Conservation (phyloP, 2,888 invertebrate species). For the Thereva nobilitata region DNA sequence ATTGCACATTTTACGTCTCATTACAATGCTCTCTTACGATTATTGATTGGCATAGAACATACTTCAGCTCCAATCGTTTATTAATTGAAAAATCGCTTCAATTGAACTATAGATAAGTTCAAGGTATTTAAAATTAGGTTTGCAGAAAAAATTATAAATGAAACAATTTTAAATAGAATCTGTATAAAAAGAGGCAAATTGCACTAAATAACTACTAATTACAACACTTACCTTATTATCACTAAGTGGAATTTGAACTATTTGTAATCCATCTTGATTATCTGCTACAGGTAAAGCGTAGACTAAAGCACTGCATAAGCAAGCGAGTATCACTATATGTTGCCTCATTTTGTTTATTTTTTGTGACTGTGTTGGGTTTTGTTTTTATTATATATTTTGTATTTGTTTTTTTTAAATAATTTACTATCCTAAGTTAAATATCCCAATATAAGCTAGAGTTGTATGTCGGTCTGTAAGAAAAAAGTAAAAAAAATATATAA, state of each 20-base stretch:
- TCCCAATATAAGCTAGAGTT: neutral
- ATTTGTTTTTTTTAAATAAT: constrained; percentile 10
- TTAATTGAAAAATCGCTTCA: neutral
- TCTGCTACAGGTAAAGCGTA: constrained; percentile 53
- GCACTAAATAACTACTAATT: no score
- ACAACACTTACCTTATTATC: constrained; percentile 56
- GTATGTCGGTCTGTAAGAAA: no score
- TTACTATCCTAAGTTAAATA: constrained; percentile 19
- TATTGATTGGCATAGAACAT: no score
- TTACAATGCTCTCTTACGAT: no score
- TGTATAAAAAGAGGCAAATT: no score
- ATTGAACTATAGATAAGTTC: neutral
- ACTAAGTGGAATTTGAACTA: constrained; percentile 56
- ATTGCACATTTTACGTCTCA: no score
- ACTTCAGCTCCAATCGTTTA: neutral
- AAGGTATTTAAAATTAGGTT: neutral
- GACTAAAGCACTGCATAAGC: constrained; percentile 50
- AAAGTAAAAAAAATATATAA: no score
- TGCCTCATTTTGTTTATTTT: constrained; percentile 48
- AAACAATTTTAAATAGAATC: neutral
- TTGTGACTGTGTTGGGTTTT: constrained; percentile 39
- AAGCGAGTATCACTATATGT: constrained; percentile 47
- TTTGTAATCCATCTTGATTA: constrained; percentile 53
- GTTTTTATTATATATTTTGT: neutral
- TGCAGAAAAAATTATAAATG: neutral